Evolutionary conservation across 2,113 vertebrate genomes (phyloP).

Genomic region (Microcebus griseorufus): DNA sequence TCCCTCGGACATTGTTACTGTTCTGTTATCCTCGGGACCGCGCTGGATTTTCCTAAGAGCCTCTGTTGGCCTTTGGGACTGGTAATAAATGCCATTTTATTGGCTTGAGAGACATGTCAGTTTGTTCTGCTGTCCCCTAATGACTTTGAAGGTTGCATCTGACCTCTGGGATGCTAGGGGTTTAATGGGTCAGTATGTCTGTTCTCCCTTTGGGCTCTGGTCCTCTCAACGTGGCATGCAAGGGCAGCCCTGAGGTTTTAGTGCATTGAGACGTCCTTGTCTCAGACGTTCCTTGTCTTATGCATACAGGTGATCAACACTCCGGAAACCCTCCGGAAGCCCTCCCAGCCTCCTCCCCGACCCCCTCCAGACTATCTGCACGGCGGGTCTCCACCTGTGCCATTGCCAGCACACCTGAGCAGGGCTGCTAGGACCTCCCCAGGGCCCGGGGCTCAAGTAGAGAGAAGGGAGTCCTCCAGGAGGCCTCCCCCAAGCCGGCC

Average conservation of each 20-base stretch:
- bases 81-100: background rate
- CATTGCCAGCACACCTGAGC: background rate
- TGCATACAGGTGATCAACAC: constrained; percentile 75
- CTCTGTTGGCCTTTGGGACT: background rate
- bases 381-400: background rate
- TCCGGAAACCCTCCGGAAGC: constrained; percentile 75
- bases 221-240: background rate
- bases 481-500: constrained; percentile 85
- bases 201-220: background rate
- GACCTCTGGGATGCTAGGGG: background rate
- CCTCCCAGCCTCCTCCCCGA: constrained; percentile 75
- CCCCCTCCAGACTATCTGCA: constrained; percentile 69
- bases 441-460: rapidly evolving
- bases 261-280: background rate
- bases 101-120: background rate
- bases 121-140: background rate
- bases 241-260: background rate
- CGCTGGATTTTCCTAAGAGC: background rate
- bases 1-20: background rate
- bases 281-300: background rate
- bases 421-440: background rate
- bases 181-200: background rate
- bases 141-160: background rate
- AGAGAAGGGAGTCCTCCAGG: constrained; percentile 52
- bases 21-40: too few species aligned